phyloP scores from a whole-genome alignment of 2,797 vertebrate species.

The Pipistrellus pygmaeus region DNA sequence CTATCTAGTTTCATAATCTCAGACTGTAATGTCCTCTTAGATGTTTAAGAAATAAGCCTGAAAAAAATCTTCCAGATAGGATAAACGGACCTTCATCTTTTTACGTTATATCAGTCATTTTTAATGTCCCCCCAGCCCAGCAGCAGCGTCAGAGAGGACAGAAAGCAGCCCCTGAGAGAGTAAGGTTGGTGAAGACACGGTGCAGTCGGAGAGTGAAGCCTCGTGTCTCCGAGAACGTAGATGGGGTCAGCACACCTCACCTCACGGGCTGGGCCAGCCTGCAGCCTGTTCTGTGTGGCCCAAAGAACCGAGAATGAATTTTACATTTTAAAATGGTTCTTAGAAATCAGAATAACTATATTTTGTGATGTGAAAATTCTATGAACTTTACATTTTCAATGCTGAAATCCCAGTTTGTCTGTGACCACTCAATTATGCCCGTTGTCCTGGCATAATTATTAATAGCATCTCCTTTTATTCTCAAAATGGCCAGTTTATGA shows the following conservation, averaged over 20 bases:
- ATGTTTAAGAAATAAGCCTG: conserved; percentile 56
- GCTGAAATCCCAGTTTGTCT: no score
- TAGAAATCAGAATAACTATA: not conserved
- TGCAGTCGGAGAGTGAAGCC: not conserved
- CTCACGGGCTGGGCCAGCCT: not conserved
- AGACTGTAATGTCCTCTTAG: not conserved
- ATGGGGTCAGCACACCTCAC: not conserved
- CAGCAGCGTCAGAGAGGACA: not conserved
- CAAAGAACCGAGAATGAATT: not conserved
- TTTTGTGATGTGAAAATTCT: conserved; percentile 7
- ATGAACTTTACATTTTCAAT: not conserved
- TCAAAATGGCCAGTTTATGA: no score
- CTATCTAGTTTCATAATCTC: not conserved
- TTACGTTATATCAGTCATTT: not conserved
- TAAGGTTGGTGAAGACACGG: not conserved
- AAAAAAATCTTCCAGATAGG: not conserved
- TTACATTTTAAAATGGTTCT: not conserved
- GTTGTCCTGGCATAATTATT: no score
- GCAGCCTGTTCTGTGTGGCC: not conserved
- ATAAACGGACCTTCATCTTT: not conserved
- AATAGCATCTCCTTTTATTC: no score
- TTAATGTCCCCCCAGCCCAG: not conserved
- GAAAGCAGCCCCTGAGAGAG: not conserved
- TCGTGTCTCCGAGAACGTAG: no score
- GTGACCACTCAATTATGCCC: no score